Conservation (phyloP, 2,888 invertebrate species). For the Cabera pusaria region DNA sequence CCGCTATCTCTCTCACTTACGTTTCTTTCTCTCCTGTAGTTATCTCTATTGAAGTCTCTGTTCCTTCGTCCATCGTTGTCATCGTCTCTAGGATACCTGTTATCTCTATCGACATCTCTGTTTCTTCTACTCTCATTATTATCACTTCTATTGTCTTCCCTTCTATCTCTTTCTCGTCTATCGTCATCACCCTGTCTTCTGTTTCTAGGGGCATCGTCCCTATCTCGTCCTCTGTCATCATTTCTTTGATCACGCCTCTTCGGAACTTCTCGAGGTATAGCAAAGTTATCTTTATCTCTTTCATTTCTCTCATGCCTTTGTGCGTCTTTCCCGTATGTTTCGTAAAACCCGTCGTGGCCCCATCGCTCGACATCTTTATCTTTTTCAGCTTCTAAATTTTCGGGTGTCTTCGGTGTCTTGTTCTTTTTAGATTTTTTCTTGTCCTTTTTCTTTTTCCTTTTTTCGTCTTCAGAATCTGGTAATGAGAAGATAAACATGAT, state of each 20-base stretch:
- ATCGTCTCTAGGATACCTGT: conserved; percentile 26
- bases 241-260: conserved; percentile 20
- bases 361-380: conserved; percentile 48
- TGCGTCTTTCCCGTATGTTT: conserved; percentile 69
- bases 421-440: conserved; percentile 55
- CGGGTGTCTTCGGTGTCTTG: conserved; percentile 44
- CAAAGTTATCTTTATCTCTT: conserved; percentile 49
- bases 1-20: conserved; percentile 29
- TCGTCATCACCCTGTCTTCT: conserved; percentile 25
- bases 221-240: conserved; percentile 24
- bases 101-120: conserved; percentile 16
- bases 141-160: conserved; percentile 22
- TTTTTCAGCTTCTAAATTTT: conserved; percentile 39
- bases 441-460: conserved; percentile 42
- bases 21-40: conserved; percentile 25
- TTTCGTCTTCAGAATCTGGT: conserved; percentile 55
- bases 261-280: conserved; percentile 35
- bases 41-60: conserved; percentile 20
- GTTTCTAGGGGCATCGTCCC: conserved; percentile 25
- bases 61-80: too few relatives aligned
- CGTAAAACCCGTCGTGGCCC: conserved; percentile 76
- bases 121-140: conserved; percentile 21
- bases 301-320: conserved; percentile 48
- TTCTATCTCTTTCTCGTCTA: conserved; percentile 18
- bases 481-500: too few relatives aligned